phyloP scores from a whole-genome alignment of 2,888 invertebrate species.

The Biston stratarius region DNA sequence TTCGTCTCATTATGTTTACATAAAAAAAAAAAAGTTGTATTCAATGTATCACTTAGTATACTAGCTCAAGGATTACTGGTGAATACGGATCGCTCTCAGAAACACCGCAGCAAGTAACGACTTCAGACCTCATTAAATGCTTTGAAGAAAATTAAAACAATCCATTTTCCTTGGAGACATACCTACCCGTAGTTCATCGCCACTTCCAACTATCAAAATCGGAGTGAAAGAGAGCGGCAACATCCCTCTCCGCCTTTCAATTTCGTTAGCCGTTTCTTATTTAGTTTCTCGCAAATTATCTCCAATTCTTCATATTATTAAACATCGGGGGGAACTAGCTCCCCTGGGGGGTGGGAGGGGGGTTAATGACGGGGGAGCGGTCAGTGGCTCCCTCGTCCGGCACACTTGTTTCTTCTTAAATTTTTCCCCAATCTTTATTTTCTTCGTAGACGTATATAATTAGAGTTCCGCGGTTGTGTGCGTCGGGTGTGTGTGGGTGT shows the following conservation, averaged over 20 bases:
- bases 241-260: slow-evolving; percentile 76
- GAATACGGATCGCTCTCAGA: too few species aligned
- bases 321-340: slow-evolving; percentile 84
- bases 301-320: slow-evolving; percentile 87
- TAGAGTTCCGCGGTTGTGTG: slow-evolving; percentile 66
- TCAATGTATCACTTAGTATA: too few species aligned
- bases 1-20: too few species aligned
- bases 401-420: slow-evolving; percentile 86
- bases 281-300: slow-evolving; percentile 87
- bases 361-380: slow-evolving; percentile 82
- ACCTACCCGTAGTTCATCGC: slow-evolving; percentile 29
- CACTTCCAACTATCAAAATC: slow-evolving; percentile 34
- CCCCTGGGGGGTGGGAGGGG: slow-evolving; percentile 61
- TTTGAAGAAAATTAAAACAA: slow-evolving; percentile 30
- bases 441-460: slow-evolving; percentile 85
- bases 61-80: too few species aligned
- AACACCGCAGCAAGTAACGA: too few species aligned
- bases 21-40: too few species aligned
- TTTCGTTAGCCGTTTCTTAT: slow-evolving; percentile 85
- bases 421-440: slow-evolving; percentile 87
- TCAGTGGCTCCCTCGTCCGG: slow-evolving; percentile 78
- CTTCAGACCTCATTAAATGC: not conserved
- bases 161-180: slow-evolving; percentile 39
- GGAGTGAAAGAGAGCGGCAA: slow-evolving; percentile 53
- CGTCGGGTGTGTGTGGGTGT: slow-evolving; percentile 52